Base-by-base conservation (phyloP, 2,888 invertebrate species). In the Shargacucullia verbasci region DNA sequence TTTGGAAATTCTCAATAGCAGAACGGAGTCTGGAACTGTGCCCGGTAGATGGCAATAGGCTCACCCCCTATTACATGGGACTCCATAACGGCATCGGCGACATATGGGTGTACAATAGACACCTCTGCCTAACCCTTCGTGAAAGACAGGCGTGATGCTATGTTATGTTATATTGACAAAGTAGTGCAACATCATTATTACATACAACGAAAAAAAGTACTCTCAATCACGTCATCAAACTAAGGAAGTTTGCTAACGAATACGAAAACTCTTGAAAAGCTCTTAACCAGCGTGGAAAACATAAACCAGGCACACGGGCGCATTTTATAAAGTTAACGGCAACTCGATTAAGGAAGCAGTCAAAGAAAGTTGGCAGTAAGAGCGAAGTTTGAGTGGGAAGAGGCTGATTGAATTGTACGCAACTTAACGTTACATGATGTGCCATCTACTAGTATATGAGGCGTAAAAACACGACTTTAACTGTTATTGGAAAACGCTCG, bases 301-400 rank as follows among this genome's bases (percentile, higher is more conserved):
- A 89, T 88, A 90, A 89, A 88, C 84, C 86, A 82, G 86, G 87
- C 87, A 84, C 85, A 86, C 89, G 85, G 86, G 86, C 87, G 86
- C 87, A 84, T 89, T 90, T 88, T 89, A 88, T 85, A 86, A 91
- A 91, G 88, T 90, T 90, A 88, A 87, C 84, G 81, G 75, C 76
- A 90, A 91, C 89, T 90, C 88, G 87, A 89, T 91, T 91, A 89
- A 85, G 86, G 80, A 83, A 82, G 83, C 84, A 87, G 87, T 83
- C 83, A 82, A 84, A 88, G 83, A 84, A 88, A 89, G 84, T 90
- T 89, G 82, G 70, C 75, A 77, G 75, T 76, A 76, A 82, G 79
- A 80, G 86, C 70, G 72, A 88, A 87, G 86, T 85, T 84, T 80
- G 80, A 79, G 79, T 75, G 79, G 80, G 76, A 64, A 68, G 73